Base-by-base conservation (phyloP, 2,888 invertebrate genomes). In the Lasioglossum figueresi region DNA sequence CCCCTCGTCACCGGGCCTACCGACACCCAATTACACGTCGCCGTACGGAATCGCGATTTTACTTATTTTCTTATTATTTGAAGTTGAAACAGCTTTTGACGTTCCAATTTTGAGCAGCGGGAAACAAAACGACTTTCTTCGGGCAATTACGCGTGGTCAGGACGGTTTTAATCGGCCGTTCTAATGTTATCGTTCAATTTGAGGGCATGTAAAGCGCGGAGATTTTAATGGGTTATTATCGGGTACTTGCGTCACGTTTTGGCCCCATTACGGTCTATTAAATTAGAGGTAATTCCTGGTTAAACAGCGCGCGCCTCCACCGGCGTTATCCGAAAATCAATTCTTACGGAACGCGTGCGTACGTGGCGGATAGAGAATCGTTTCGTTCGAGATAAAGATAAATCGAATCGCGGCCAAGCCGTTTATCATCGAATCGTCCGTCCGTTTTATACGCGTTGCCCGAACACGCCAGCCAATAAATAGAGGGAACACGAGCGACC, bases 191-290 rank as follows among this genome's bases (percentile, higher is more conserved):
- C 52, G 83, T 76, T 78, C 83, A 78, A 83, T 79, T 79, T 80
- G 72, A 76, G 86, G 76, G 71, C 31, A 79, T 71, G 85, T 81
- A 81, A 82, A 79, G 70, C 43, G 78, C 77, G 76, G 77, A 83
- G 86, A 80, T 83, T 86, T 86, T 87, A 87, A 87, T 83, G 83
- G 86, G 86, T 80, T 86, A 86, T 87, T 83, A 87, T 87, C 86
- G 86, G 86, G 85, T 87, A 86, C 86, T 86, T 83, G 86, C 86
- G 86, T 87, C 86, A 86, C 86, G 86, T 85, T 87, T 87, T 83
- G 86, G 86, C 83, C 72, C 86, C 86, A 83, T 87, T 87, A 87
- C 86, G 86, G 86, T 87, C 86, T 87, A 87, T 87, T 86, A 87
- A 87, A 86, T 87, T 87, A 87, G 86, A 78, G 86, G 80, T 87